A percentile compares a stretch with the other conserved stretches of the same genome.
Conservation (phyloP, 2,888 invertebrate genomes). For the Agrilus mali region DNA sequence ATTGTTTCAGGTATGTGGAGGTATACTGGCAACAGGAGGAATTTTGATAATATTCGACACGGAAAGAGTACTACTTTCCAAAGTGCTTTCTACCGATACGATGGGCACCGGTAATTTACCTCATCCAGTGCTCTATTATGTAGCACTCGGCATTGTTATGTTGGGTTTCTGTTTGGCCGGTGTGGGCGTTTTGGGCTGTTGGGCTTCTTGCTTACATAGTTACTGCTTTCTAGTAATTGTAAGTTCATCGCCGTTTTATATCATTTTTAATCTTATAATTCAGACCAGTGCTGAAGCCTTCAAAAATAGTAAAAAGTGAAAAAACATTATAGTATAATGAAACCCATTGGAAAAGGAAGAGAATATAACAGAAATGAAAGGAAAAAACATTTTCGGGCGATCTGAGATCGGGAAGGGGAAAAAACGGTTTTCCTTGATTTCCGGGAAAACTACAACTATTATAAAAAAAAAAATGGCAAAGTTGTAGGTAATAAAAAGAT, state of each 20-base stretch:
- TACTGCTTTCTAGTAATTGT: conserved; percentile 60
- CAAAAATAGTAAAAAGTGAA: too few species aligned
- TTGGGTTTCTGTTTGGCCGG: conserved; percentile 56
- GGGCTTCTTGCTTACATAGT: conserved; percentile 67
- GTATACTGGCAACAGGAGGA: conserved; percentile 56
- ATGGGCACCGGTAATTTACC: conserved; percentile 38
- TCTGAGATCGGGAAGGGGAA: too few species aligned
- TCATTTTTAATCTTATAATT: not conserved
- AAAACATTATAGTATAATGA: too few species aligned
- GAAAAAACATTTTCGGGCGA: too few species aligned
- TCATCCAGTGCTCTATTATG: conserved; percentile 66
- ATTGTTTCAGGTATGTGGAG: conserved; percentile 54
- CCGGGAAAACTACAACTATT: too few species aligned
- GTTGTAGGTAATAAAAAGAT: too few species aligned
- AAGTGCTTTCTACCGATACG: conserved; percentile 51
- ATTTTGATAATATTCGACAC: conserved; percentile 60
- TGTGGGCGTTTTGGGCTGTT: conserved; percentile 63
- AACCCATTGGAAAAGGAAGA: too few species aligned
- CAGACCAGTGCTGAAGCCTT: too few species aligned
- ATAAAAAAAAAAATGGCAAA: too few species aligned
- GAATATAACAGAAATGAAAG: too few species aligned
- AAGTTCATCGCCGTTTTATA: conserved; percentile 26
- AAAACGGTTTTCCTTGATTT: conserved; percentile 1
- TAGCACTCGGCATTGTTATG: conserved; percentile 55
- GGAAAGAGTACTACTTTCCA: conserved; percentile 57